Evolutionary conservation across 2,797 vertebrate species (phyloP), one percentile per base, ranked within the genome.

Genomic region (Paramormyrops hopkinsi): DNA sequence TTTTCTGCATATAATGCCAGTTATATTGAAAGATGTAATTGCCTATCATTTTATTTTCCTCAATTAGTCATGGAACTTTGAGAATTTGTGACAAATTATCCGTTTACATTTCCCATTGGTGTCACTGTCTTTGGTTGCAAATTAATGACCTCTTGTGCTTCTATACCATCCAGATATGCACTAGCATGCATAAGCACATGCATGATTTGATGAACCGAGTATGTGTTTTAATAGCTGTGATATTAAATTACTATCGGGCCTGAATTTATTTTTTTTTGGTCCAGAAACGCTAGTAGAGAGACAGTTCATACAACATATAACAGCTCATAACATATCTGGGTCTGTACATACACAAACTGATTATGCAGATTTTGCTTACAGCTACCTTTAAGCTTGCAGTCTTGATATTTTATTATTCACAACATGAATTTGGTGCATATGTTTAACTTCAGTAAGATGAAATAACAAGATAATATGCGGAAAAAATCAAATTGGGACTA

Each of bases 1-100:
- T n/a, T 79, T 82, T 82, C 41, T 82, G 17, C 41, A 82, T 82
- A 22, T 91, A 92, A 93, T 92, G 92, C 88, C 41, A 91, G 89
- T 92, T 89, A 87, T 89, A 89, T 91, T 79, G 14, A 41, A n/a
- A 46, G 76, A 22, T 44, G 6, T 82, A 82, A 82, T 82, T 82
- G 76, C 19, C 3, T 22, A 46, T 82, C 41, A 82, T 82, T 46
- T 46, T 82, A 82, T 82, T 46, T 82, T 46, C 6, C 19, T 46
- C 41, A 82, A 5, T 82, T 22, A 44, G 19, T 82, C 41, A 44
- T 82, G 76, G 76, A 82, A n/a, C 41, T 46, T n/a, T 46, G 2
- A 46, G 17, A n/a, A 46, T 46, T 46, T 46, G 19, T 82, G 76
- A 82, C 2, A 46, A 46, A 82, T 82, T 46, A 82, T 3, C 76